phyloP scores from a whole-genome alignment of 2,113 vertebrate genomes.

The Donacobius atricapilla region DNA sequence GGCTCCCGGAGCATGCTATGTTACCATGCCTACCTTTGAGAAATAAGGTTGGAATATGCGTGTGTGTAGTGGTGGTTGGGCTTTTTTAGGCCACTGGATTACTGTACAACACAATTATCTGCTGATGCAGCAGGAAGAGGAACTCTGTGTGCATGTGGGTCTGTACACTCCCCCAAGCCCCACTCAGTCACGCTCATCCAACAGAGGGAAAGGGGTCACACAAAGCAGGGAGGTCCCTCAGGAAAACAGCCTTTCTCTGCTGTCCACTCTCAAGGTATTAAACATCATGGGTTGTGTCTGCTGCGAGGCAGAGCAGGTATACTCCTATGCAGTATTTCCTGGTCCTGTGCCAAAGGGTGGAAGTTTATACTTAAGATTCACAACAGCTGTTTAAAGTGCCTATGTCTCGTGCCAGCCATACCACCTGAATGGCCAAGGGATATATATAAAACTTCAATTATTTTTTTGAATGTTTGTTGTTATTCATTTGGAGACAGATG shows the following conservation, averaged over 20 bases:
- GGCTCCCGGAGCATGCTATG: background rate
- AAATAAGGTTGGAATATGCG: background rate
- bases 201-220: background rate
- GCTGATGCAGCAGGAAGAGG: background rate
- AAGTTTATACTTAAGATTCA: constrained; percentile 62
- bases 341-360: constrained; percentile 29
- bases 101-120: background rate
- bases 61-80: background rate
- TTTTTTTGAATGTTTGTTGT: constrained; percentile 64
- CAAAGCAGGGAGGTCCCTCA: background rate
- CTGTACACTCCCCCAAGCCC: background rate
- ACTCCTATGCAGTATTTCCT: constrained; percentile 49
- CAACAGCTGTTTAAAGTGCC: constrained; percentile 64
- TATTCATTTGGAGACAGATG: constrained; percentile 64
- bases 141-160: fast-evolving
- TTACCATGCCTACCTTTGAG: background rate
- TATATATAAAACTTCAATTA: constrained; percentile 70
- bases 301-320: constrained; percentile 34
- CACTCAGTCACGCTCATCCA: fast-evolving
- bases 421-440: constrained; percentile 68
- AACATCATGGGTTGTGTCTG: fast-evolving
- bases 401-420: constrained; percentile 52
- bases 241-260: background rate
- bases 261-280: background rate
- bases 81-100: background rate